Base-by-base conservation (phyloP, 2,888 invertebrate genomes). In the Lasiommata megera region DNA sequence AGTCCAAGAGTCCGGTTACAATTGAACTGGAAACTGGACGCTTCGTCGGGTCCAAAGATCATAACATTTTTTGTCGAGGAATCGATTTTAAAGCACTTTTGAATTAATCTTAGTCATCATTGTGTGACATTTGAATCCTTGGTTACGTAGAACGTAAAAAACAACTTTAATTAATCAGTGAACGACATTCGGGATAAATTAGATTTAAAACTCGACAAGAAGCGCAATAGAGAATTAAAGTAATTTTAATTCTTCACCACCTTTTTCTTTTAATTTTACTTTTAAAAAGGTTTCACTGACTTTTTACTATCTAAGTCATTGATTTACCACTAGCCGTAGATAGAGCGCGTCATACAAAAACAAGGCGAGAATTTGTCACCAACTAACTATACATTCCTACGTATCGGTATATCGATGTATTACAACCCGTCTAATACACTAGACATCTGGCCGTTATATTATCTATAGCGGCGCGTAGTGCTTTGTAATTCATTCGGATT, bases 1-100 rank as follows among this genome's bases (percentile, higher is more conserved):
- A 11, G 34, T 34, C 34, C 14, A 28, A n/a, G 68, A 62, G 66
- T 66, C 60, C 64, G 67, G 72, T 75, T 76, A 74, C 80, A 72
- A 77, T 73, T 73, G 71, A 78, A 75, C 73, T 81, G 82, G 76
- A 76, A 84, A 80, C 16, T 72, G 41, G 59, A 80, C 78, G 86
- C 80, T 83, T 73, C 74, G 76, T 65, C 69, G 80, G 68, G 65
- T 78, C 61, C 65, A 73, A 69, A 71, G 69, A 69, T 68, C 68
- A 68, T 67, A 68, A 67, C 63, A 58, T 63, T 70, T 76, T 76
- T 76, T 74, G 61, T 62, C 46, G 31, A 23, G 31, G 41, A 52
- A 53, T 46, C 46, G 50, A 56, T 62, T 63, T 62, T 58, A 17
- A 23, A 67, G 41, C 41, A 54, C 61, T 63, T 63, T 63, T 58